Conservation (phyloP, 1,140 invertebrate genomes). For the Alviniconcha marisindica region DNA sequence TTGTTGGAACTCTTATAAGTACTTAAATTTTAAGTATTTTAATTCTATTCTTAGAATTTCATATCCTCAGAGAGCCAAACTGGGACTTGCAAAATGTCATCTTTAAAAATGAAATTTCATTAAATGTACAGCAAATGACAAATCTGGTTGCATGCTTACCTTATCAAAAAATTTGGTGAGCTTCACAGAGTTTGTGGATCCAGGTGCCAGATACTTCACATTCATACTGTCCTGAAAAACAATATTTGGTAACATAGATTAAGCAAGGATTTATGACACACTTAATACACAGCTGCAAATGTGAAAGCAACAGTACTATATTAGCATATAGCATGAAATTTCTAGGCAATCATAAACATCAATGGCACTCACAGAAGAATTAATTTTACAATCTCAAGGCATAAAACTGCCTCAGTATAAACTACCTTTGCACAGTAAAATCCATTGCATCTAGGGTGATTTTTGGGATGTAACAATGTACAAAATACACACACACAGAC, state of each 20-base stretch:
- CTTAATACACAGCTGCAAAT: no score
- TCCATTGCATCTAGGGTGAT: no score
- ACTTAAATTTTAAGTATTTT: no score
- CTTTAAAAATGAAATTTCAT: not conserved
- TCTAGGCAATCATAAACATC: not conserved
- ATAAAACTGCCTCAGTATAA: not conserved
- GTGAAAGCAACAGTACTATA: not conserved
- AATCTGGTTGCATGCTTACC: constrained; percentile 71
- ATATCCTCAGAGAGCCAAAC: not conserved
- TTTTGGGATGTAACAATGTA: no score
- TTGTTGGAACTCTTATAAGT: not conserved
- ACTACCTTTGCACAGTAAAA: no score
- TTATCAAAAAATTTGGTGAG: constrained; percentile 96
- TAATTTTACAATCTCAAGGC: no score
- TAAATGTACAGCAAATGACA: not conserved
- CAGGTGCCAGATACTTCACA: constrained; percentile 92
- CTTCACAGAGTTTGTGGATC: constrained; percentile 93
- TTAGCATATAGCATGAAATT: no score
- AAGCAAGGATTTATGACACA: no score
- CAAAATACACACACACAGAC: not conserved
- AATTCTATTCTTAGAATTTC: no score
- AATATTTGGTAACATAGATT: no score
- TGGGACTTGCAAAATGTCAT: not conserved
- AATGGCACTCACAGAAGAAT: not conserved
- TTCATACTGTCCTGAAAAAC: constrained; percentile 74